Percentiles rank a stretch among this genome's conserved stretches.
Evolutionary conservation across 2,797 vertebrate species (phyloP).

Genomic region (Cyprinella venusta): DNA sequence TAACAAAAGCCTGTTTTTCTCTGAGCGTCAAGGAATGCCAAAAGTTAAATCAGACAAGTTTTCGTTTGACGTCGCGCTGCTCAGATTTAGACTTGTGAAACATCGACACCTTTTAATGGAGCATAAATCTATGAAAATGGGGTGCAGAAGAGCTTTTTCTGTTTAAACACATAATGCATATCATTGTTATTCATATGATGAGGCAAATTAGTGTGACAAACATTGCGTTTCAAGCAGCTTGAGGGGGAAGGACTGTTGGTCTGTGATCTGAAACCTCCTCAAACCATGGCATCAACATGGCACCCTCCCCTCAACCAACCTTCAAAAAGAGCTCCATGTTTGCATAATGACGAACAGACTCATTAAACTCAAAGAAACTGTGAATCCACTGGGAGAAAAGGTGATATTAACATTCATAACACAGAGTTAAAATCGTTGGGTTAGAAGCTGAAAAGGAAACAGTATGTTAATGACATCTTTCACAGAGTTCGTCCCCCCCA

Average conservation of each 20-base stretch:
- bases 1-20: slow-evolving; percentile 19
- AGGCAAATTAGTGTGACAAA: slow-evolving; percentile 69
- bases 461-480: slow-evolving; percentile 27
- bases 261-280: slow-evolving; percentile 12
- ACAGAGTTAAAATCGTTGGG: neutral
- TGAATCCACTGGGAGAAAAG: slow-evolving; percentile 26
- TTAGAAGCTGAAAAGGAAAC: slow-evolving; percentile 26
- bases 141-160: slow-evolving; percentile 3
- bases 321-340: neutral
- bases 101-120: neutral
- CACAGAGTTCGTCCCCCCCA: neutral
- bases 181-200: slow-evolving; percentile 57
- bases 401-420: slow-evolving; percentile 35
- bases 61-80: neutral
- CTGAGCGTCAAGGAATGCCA: neutral
- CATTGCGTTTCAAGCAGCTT: neutral
- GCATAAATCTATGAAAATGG: neutral
- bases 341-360: slow-evolving; percentile 28
- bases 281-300: slow-evolving; percentile 29
- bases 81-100: neutral
- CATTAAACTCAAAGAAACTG: neutral
- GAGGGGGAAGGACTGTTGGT: neutral
- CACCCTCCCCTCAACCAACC: slow-evolving; percentile 19
- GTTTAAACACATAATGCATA: slow-evolving; percentile 23
- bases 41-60: neutral